Percentiles rank a stretch among this genome's conserved stretches.
phyloP scores from a whole-genome alignment of 2,797 vertebrate genomes.

The Lutjanus campechanus region DNA sequence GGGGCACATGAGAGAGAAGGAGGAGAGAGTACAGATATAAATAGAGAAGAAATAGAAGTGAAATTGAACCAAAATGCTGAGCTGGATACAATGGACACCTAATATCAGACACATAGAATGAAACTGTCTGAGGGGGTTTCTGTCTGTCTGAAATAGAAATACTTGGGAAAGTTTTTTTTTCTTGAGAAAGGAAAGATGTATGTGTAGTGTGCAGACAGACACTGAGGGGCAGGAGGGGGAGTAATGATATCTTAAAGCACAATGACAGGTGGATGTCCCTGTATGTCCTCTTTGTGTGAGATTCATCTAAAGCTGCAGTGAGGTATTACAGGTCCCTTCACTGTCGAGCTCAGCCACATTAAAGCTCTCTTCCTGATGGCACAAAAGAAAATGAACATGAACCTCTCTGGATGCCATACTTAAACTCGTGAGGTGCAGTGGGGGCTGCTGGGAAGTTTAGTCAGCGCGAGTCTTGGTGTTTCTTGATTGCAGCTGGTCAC shows the following conservation, averaged over 20 bases:
- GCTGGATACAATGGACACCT: background rate
- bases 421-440: background rate
- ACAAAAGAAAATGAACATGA: constrained; percentile 26
- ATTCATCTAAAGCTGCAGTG: constrained; percentile 6
- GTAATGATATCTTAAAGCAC: constrained; percentile 15
- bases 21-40: constrained; percentile 9
- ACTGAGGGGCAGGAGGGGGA: background rate
- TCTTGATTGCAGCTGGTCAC: constrained; percentile 39
- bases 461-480: constrained; percentile 17
- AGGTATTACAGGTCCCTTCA: background rate
- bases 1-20: constrained; percentile 28
- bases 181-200: background rate
- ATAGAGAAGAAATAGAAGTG: constrained; percentile 6
- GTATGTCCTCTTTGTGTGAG: constrained; percentile 11
- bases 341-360: background rate
- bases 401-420: constrained; percentile 6
- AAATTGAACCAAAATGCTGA: constrained; percentile 42
- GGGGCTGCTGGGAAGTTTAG: background rate
- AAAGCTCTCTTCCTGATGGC: background rate
- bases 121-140: constrained; percentile 1
- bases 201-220: background rate
- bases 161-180: background rate
- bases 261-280: constrained; percentile 12
- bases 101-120: constrained; percentile 11
- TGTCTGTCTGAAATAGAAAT: constrained; percentile 19